Conservation (phyloP, 2,113 vertebrate genomes). For the Melanostigma gelatinosum region DNA sequence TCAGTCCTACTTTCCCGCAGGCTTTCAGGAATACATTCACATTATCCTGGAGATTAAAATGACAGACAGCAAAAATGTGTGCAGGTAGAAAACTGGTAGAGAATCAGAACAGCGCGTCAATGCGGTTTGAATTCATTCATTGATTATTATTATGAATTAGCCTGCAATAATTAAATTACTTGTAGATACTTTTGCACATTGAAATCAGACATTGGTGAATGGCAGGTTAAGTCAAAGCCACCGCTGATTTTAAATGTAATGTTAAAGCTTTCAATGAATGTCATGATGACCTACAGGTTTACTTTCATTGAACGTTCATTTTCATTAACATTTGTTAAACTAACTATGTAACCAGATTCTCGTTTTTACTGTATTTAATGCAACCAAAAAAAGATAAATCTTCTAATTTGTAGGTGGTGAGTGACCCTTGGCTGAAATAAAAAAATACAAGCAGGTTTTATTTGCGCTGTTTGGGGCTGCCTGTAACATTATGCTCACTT, state of each 20-base stretch:
- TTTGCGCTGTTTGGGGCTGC: not conserved
- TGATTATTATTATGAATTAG: not conserved
- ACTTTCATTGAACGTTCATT: not conserved
- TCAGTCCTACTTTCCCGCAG: constrained; percentile 93
- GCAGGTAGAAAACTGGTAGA: not conserved
- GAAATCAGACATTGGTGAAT: not conserved
- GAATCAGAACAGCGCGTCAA: not conserved
- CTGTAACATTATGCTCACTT: not conserved
- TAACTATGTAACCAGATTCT: not conserved
- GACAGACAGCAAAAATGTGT: constrained; percentile 36
- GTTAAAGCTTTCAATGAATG: not conserved
- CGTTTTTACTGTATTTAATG: not conserved
- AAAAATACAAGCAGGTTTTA: not conserved
- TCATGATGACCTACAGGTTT: not conserved
- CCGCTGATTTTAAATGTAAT: not conserved
- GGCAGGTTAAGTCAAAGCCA: not conserved
- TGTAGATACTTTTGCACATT: not conserved
- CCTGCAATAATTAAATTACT: not conserved
- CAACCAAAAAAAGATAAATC: not conserved
- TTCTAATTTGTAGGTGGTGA: not conserved
- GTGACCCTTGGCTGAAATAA: not conserved
- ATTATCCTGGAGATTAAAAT: constrained; percentile 90
- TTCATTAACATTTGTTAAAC: too few species aligned
- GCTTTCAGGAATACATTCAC: constrained; percentile 96
- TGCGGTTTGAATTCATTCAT: not conserved